Evolutionary conservation across 2,888 invertebrate species (phyloP), one percentile per base, ranked within the genome.

Genomic region (Bombylius discolor): DNA sequence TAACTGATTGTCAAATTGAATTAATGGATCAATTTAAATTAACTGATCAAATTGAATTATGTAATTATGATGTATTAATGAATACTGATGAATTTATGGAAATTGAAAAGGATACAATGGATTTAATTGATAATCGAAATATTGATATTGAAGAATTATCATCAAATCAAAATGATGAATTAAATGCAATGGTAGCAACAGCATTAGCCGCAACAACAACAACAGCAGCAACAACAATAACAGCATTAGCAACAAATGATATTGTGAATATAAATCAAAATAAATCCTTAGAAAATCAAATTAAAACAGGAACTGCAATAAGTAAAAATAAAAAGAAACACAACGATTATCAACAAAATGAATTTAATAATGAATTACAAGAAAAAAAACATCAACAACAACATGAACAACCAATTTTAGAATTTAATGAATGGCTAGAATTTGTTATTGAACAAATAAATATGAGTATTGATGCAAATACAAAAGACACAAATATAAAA

Each of bases 401-500:
- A n/a, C n/a, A n/a, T n/a, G n/a, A n/a, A n/a, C 23, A 49, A 8
- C 72, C 70, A 12, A 66, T 67, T 0, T 58, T 74, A 46, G 65
- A 67, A 23, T 89, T 87, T 69, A 72, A 80, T 11, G 78, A 81
- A 51, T 89, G 89, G 89, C 72, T 89, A 49, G 81, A 83, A 4
- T 83, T 85, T 64, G 82, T 87, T 13, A 87, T 87, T 11, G 89
- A 89, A 68, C 76, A 83, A 33, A 83, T 89, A 53, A 89, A 89
- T 72, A 82, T 82, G 61, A 80, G 83, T 13, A 82, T 89, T 80
- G 83, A 82, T 67, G 84, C 81, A 67, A 83, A 82, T 63, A 81
- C 81, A 64, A 77, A 78, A 65, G 82, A 83, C 56, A 80, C 79
- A 64, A 80, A 83, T 9, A 81, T 85, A 44, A 80, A 82, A 0